A percentile compares a stretch with the other conserved stretches of the same genome.
These are phyloP conservation scores for Cenopis cana DNA, from an alignment of 2,888 invertebrate species.

Conservation along the genomic window DNA sequence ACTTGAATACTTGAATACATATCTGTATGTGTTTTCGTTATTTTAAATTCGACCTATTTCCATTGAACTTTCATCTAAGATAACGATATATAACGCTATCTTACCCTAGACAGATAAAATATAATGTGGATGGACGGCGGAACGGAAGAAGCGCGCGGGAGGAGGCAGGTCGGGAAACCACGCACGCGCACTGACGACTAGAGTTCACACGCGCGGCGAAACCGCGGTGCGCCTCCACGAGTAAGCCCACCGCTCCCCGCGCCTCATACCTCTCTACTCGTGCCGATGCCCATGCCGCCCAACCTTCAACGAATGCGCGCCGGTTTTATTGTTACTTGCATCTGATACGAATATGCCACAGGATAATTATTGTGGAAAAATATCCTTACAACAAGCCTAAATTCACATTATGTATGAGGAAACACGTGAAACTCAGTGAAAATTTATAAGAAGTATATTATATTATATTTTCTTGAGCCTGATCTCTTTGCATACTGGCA, in stretches of 20 bases:
- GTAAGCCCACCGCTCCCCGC: slow-evolving; percentile 58
- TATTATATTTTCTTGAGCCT: not conserved
- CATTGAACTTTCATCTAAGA: slow-evolving; percentile 43
- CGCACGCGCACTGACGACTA: slow-evolving; percentile 78
- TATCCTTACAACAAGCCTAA: not conserved
- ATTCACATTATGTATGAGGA: not conserved
- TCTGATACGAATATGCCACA: slow-evolving; percentile 26
- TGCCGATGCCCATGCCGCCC: slow-evolving; percentile 47
- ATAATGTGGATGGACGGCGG: slow-evolving; percentile 62
- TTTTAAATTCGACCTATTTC: slow-evolving; percentile 6
- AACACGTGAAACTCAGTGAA: not conserved
- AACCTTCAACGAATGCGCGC: slow-evolving; percentile 74
- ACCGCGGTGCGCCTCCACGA: slow-evolving; percentile 86
- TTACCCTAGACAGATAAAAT: slow-evolving; percentile 69
- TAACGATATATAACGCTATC: slow-evolving; percentile 63
- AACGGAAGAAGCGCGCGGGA: slow-evolving; percentile 64
- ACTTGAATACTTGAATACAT: no score
- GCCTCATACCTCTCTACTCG: slow-evolving; percentile 37
- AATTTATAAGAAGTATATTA: not conserved
- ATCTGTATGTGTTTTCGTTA: not conserved
- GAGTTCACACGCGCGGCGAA: slow-evolving; percentile 82
- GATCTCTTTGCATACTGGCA: not conserved
- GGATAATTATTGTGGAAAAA: slow-evolving; percentile 15
- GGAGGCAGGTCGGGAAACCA: slow-evolving; percentile 64
- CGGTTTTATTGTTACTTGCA: slow-evolving; percentile 55